Evolutionary conservation across 2,888 invertebrate genomes (phyloP).

Genomic region (Hoplodrina ambigua): DNA sequence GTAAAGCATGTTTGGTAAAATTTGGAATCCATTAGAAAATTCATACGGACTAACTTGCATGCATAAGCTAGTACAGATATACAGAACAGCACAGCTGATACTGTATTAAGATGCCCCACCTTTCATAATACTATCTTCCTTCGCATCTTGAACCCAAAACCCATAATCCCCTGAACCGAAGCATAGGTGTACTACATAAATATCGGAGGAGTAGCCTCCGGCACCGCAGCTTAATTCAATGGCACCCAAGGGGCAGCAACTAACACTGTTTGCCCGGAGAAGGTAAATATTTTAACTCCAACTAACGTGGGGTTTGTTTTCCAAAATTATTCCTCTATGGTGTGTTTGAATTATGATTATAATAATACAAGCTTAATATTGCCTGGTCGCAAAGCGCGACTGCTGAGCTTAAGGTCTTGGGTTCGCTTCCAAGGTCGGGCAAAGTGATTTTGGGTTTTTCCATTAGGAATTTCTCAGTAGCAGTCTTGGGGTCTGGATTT

Average conservation of each 20-base stretch:
- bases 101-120: not conserved
- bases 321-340: constrained; percentile 17
- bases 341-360: constrained; percentile 9
- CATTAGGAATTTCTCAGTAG: no score
- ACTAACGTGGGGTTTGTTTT: constrained; percentile 35
- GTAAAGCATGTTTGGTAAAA: no score
- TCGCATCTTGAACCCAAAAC: not conserved
- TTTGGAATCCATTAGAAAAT: no score
- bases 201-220: constrained; percentile 41
- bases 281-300: constrained; percentile 60
- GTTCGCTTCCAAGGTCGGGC: no score
- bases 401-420: no score
- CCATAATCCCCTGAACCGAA: constrained; percentile 25
- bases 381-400: no score
- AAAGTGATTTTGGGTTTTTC: no score
- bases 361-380: no score
- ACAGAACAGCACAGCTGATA: no score
- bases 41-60: no score
- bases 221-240: constrained; percentile 64
- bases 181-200: constrained; percentile 48
- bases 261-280: constrained; percentile 52
- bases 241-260: constrained; percentile 57
- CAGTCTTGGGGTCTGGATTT: no score
- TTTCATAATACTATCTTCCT: not conserved
- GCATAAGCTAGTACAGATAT: no score